phyloP scores from a whole-genome alignment of 2,797 vertebrate species.

The Rhadinocentrus ornatus region DNA sequence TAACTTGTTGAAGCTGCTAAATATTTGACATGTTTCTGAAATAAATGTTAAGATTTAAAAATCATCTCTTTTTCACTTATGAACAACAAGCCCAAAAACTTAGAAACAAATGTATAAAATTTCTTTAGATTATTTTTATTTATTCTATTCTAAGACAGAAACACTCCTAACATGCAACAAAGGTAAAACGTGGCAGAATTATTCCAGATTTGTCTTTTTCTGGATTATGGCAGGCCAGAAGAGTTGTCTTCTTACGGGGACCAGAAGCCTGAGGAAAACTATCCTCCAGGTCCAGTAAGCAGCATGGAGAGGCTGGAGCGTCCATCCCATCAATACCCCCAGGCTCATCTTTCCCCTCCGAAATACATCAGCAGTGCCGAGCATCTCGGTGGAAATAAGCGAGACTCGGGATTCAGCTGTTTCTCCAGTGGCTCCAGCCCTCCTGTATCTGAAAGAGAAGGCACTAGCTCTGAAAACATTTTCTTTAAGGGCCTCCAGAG shows the following conservation, averaged over 20 bases:
- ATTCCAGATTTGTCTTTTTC: background rate
- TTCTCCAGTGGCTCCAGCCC: constrained; percentile 86
- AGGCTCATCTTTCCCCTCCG: constrained; percentile 78
- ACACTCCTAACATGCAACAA: no score
- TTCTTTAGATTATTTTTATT: no score
- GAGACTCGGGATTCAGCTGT: constrained; percentile 86
- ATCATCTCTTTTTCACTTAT: no score
- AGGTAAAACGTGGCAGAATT: no score
- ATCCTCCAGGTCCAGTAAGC: constrained; percentile 83
- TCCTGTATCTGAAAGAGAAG: constrained; percentile 72
- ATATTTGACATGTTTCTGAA: no score
- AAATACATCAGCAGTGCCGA: constrained; percentile 83
- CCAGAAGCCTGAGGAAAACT: constrained; percentile 78
- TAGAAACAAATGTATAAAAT: no score
- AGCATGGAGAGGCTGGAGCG: constrained; percentile 89
- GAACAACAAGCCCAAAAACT: no score
- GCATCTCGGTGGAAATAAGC: constrained; percentile 75
- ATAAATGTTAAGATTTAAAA: no score
- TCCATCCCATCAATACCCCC: constrained; percentile 68
- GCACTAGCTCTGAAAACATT: constrained; percentile 83
- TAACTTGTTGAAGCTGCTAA: no score
- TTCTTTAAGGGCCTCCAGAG: constrained; percentile 84
- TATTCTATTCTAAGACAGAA: no score
- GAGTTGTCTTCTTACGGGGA: constrained; percentile 82
- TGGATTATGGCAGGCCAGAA: constrained; percentile 78